Evolutionary conservation across 2,797 vertebrate species (phyloP).

Genomic region (Anguilla marmorata): DNA sequence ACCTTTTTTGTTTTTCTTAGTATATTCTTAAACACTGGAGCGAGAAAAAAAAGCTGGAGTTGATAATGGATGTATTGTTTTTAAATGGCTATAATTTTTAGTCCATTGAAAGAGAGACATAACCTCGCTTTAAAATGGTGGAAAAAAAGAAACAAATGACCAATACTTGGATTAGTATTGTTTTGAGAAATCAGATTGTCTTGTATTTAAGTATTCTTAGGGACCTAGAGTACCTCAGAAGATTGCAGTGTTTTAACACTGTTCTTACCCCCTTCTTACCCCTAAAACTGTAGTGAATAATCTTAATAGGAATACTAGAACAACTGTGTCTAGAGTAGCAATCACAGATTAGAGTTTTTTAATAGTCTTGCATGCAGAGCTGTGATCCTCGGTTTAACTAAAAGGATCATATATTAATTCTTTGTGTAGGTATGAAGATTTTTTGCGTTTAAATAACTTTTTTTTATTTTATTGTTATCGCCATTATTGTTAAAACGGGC

Average conservation of each 20-base stretch:
- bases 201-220: slow-evolving; percentile 36
- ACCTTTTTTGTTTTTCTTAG: slow-evolving; percentile 24
- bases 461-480: slow-evolving; percentile 33
- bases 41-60: slow-evolving; percentile 22
- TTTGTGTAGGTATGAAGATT: slow-evolving; percentile 32
- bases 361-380: slow-evolving; percentile 40
- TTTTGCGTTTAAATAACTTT: slow-evolving; percentile 18
- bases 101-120: slow-evolving; percentile 13
- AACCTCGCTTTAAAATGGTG: slow-evolving; percentile 21
- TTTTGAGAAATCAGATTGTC: slow-evolving; percentile 15
- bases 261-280: slow-evolving; percentile 9
- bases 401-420: slow-evolving; percentile 29
- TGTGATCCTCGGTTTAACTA: slow-evolving; percentile 25
- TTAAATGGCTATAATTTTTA: slow-evolving; percentile 23
- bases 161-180: slow-evolving; percentile 37
- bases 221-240: slow-evolving; percentile 29
- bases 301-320: slow-evolving; percentile 35
- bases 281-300: slow-evolving; percentile 19
- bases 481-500: slow-evolving; percentile 35
- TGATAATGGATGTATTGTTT: slow-evolving; percentile 34
- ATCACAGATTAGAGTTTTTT: slow-evolving; percentile 27
- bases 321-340: slow-evolving; percentile 30
- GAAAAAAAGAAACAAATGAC: slow-evolving; percentile 22
- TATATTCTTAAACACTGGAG: slow-evolving; percentile 39
- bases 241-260: slow-evolving; percentile 33